Percentiles rank a stretch among this genome's conserved stretches.
phyloP scores from a whole-genome alignment of 2,113 vertebrate genomes.

The Eonycteris spelaea region DNA sequence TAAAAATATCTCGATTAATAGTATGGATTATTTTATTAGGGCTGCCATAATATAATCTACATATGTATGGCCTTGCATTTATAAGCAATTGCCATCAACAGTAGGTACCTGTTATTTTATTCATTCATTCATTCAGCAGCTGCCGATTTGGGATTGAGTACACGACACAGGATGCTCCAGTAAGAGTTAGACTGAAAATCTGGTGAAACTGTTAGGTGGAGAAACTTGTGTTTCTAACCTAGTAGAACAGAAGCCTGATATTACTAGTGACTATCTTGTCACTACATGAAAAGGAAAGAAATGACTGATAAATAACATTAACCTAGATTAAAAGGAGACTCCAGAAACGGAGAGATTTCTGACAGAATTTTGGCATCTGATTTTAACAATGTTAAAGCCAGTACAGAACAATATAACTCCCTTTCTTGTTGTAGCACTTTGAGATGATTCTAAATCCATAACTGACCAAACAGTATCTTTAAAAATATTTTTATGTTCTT shows the following conservation, averaged over 20 bases:
- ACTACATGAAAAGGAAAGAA: background rate
- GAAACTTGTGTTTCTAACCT: background rate
- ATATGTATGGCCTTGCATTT: background rate
- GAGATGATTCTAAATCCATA: background rate
- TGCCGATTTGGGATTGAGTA: background rate
- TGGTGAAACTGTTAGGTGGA: background rate
- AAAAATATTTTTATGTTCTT: constrained; percentile 28
- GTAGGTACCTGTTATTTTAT: background rate
- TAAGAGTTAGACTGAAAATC: background rate
- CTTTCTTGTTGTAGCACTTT: background rate
- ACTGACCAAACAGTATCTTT: background rate
- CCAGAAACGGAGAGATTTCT: background rate
- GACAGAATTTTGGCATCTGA: background rate
- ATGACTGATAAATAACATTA: background rate
- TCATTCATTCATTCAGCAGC: background rate
- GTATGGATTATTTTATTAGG: background rate
- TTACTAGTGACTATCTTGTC: background rate
- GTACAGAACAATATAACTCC: background rate
- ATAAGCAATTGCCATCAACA: background rate
- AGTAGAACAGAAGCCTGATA: background rate
- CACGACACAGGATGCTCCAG: background rate
- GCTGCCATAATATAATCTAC: background rate
- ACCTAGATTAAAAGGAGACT: background rate
- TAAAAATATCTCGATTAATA: background rate
- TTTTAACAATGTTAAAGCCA: background rate